These are phyloP conservation scores for Colossoma macropomum DNA, from an alignment of 2,113 vertebrate genomes.

Conservation along the genomic window DNA sequence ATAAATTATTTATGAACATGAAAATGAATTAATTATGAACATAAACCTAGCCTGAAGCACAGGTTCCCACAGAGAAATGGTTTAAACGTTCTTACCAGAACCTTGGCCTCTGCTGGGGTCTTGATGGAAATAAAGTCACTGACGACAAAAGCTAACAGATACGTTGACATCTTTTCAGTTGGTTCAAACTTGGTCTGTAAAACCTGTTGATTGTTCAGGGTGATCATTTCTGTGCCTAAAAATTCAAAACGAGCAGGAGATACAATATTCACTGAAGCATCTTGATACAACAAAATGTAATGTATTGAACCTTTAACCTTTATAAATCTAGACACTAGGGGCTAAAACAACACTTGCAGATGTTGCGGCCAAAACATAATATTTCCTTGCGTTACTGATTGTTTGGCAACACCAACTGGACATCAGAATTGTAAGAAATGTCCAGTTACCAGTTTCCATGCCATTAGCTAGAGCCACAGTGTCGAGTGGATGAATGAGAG, in stretches of 20 bases:
- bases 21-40: too few relatives aligned
- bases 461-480: slow-evolving; percentile 41
- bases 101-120: accelerated
- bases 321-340: too few relatives aligned
- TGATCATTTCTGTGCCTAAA: slow-evolving; percentile 11
- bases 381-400: too few relatives aligned
- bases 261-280: background rate
- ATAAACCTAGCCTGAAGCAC: too few relatives aligned
- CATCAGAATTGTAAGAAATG: background rate
- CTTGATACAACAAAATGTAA: background rate
- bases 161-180: slow-evolving; percentile 82
- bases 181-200: slow-evolving; percentile 41
- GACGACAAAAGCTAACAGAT: slow-evolving; percentile 83
- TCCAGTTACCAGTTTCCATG: slow-evolving; percentile 27
- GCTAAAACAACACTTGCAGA: too few relatives aligned
- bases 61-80: too few relatives aligned
- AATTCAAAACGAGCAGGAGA: background rate
- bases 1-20: too few relatives aligned
- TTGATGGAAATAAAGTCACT: slow-evolving; percentile 32
- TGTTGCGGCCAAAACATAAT: too few relatives aligned
- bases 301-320: background rate
- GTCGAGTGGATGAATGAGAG: slow-evolving; percentile 33
- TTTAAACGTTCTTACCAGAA: slow-evolving; percentile 35
- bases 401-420: too few relatives aligned
- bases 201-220: accelerated